Percentiles rank a stretch among this genome's conserved stretches.
Evolutionary conservation across 1,140 invertebrate genomes (phyloP).

Genomic region (Diplogasteroides magnus): DNA sequence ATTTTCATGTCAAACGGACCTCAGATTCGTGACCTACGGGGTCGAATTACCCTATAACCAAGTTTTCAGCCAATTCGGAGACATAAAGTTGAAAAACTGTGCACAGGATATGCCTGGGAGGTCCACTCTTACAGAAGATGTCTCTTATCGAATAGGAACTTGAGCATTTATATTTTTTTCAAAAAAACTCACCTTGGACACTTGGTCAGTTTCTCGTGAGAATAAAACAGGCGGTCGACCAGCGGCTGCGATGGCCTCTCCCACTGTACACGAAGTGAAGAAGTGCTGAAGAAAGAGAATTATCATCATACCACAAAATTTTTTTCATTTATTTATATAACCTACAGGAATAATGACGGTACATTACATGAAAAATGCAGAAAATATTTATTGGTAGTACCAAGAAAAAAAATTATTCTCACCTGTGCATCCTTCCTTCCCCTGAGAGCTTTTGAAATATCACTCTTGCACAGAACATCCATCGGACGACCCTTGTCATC

Average conservation of each 20-base stretch:
- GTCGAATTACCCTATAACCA: too few species aligned
- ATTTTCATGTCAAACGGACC: too few species aligned
- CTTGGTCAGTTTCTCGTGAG: not conserved
- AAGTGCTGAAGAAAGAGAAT: not conserved
- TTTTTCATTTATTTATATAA: not conserved
- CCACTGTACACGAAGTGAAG: not conserved
- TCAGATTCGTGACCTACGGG: not conserved
- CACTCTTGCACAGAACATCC: conserved; percentile 10
- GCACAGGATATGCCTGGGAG: too few species aligned
- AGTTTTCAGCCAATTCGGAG: too few species aligned
- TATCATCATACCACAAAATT: not conserved
- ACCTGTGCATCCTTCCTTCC: not conserved
- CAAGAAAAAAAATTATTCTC: too few species aligned
- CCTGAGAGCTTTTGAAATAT: not conserved
- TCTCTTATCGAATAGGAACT: too few species aligned
- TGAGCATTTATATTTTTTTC: too few species aligned
- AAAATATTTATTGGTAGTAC: too few species aligned
- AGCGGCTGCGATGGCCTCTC: not conserved
- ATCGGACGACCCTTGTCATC: conserved; percentile 3
- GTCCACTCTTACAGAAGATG: too few species aligned
- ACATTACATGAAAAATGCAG: too few species aligned
- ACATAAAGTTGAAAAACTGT: too few species aligned
- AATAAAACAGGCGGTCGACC: not conserved
- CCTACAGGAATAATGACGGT: too few species aligned
- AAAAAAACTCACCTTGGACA: not conserved